Evolutionary conservation across 2,113 vertebrate genomes (phyloP), one percentile per base, ranked within the genome.

Genomic region (Bubo scandiacus): DNA sequence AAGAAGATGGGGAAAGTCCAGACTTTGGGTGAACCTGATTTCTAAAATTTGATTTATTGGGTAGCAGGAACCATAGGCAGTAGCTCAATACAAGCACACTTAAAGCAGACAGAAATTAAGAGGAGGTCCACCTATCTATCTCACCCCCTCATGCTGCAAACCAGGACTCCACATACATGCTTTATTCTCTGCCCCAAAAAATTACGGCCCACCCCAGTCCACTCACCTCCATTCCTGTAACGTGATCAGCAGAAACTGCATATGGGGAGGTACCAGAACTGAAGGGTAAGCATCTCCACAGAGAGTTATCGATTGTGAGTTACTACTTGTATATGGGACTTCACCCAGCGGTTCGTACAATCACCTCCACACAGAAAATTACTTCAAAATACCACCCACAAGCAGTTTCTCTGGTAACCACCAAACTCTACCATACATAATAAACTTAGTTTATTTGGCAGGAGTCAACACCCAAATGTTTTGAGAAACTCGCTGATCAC

Each of bases 111-210:
- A 81, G 23, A 79, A 68, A 61, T 36, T 3, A 70, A 66, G 11
- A 80, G 26, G 25, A 71, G 59, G 23, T 22, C 15, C 34, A n/a
- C 17, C 22, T 49, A 6, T 9, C 65, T 54, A 32, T 57, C 29
- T 12, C 4, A 29, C 0, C 3, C 10, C 7, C n/a, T 77, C 34
- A 43, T 5, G 18, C 30, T 55, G 10, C 38, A 0, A 87, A 73
- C 3, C 17, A 75, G 9, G 19, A 42, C 6, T 63, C 26, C 32
- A 59, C 10, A 87, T 32, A 22, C 13, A 9, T 2, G 65, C 2
- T 9, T 87, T 51, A 54, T 59, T 80, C 26, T 40, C 49, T 30
- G 80, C 32, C 13, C 27, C 54, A 8, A 29, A 72, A 66, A 73
- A 73, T 58, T 10, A 86, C 45, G 9, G 34, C 6, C 7, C 49